Conservation (phyloP, 2,888 invertebrate genomes). For the Drosophila putrida region DNA sequence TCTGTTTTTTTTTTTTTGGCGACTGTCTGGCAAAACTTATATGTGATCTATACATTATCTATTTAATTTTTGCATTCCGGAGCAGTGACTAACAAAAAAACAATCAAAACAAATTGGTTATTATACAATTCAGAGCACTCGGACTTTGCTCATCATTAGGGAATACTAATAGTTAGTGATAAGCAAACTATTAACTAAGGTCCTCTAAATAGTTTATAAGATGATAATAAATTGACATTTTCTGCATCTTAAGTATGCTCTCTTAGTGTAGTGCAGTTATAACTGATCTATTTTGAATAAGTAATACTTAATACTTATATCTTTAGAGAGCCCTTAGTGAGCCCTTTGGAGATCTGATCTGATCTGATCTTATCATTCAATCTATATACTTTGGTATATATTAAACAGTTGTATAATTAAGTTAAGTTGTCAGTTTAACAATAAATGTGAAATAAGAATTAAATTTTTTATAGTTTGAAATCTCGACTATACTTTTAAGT, state of each 20-base stretch:
- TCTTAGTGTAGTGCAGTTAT: background rate
- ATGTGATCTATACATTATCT: constrained; percentile 23
- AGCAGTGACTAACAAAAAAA: constrained; percentile 71
- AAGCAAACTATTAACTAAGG: constrained; percentile 20
- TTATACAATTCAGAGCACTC: constrained; percentile 41
- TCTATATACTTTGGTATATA: too few species aligned
- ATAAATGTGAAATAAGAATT: too few species aligned
- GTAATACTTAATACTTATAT: too few species aligned
- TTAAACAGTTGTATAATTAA: too few species aligned
- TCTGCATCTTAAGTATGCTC: background rate
- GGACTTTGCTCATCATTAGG: constrained; percentile 65
- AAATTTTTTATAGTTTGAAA: too few species aligned
- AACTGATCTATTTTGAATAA: too few species aligned
- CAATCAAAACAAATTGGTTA: constrained; percentile 68
- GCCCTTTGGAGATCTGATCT: too few species aligned
- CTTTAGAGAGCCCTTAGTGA: too few species aligned
- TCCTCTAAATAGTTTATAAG: background rate
- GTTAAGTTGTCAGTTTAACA: too few species aligned
- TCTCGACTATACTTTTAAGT: too few species aligned
- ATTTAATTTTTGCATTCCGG: constrained; percentile 34
- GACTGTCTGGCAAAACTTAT: constrained; percentile 69
- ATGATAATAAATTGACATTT: too few species aligned
- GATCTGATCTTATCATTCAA: too few species aligned
- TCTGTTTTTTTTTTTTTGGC: constrained; percentile 21
- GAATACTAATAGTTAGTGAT: constrained; percentile 62